A percentile compares a stretch with the other conserved stretches of the same genome.
phyloP scores from a whole-genome alignment of 1,140 invertebrate genomes.

The Penaeus indicus region DNA sequence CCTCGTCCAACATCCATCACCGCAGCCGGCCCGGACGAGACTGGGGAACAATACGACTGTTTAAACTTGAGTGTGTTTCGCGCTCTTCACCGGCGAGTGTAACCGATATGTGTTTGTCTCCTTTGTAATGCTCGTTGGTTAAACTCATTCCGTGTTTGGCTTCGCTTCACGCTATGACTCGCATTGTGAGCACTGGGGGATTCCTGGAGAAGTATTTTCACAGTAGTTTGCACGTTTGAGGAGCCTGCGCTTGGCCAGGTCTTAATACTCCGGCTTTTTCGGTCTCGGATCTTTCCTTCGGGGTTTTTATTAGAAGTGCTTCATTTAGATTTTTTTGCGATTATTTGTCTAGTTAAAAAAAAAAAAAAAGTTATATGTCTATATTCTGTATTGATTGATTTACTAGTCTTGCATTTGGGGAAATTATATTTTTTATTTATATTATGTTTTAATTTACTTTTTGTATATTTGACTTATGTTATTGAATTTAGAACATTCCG shows the following conservation, averaged over 20 bases:
- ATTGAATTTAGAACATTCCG: too few species aligned
- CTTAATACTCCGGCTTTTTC: neutral
- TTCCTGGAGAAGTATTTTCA: slow-evolving; percentile 28
- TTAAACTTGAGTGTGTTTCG: slow-evolving; percentile 55
- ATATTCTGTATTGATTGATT: too few species aligned
- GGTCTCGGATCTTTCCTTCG: neutral
- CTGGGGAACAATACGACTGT: slow-evolving; percentile 49
- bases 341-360: too few species aligned
- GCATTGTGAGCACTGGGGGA: slow-evolving; percentile 11
- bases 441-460: too few species aligned
- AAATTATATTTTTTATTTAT: too few species aligned
- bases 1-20: slow-evolving; percentile 33
- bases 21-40: neutral
- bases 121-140: slow-evolving; percentile 55
- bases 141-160: slow-evolving; percentile 54
- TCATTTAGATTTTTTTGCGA: too few species aligned
- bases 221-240: slow-evolving; percentile 43
- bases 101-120: slow-evolving; percentile 60
- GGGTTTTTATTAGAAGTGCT: too few species aligned
- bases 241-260: neutral
- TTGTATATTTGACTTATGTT: too few species aligned
- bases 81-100: slow-evolving; percentile 49
- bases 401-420: too few species aligned
- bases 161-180: slow-evolving; percentile 41
- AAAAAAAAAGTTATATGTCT: too few species aligned